These are phyloP conservation scores for Thermophis baileyi DNA, from an alignment of 2,113 vertebrate species.

Conservation along the genomic window DNA sequence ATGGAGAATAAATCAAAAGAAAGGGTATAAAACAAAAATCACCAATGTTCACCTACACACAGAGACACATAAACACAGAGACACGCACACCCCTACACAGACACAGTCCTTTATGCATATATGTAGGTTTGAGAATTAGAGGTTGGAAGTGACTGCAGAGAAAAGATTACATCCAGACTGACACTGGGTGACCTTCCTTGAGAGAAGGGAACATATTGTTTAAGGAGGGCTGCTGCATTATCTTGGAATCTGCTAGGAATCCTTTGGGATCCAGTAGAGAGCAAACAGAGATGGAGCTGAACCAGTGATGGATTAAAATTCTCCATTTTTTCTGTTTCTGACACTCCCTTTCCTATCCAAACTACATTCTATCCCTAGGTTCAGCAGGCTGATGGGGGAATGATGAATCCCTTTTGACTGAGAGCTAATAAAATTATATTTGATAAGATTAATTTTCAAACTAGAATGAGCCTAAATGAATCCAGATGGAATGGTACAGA, in stretches of 20 bases:
- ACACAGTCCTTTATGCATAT: neutral
- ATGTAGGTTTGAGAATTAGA: neutral
- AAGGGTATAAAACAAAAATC: too few relatives aligned
- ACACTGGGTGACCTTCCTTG: neutral
- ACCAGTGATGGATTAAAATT: neutral
- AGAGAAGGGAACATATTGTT: neutral
- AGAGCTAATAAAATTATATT: neutral
- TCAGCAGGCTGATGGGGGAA: neutral
- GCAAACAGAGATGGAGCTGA: neutral
- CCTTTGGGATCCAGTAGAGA: neutral
- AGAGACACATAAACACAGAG: too few relatives aligned
- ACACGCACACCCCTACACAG: too few relatives aligned
- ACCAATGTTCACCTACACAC: too few relatives aligned
- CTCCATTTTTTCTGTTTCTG: neutral
- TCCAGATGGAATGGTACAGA: neutral
- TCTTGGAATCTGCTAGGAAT: neutral
- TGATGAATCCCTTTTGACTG: neutral
- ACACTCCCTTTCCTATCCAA: neutral
- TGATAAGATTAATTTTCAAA: neutral
- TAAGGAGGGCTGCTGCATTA: neutral
- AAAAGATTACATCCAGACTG: neutral
- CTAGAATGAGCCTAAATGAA: neutral
- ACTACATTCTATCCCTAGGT: neutral
- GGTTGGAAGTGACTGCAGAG: neutral
- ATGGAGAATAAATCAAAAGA: too few relatives aligned